phyloP scores from a whole-genome alignment of 2,888 invertebrate genomes.

The Epiperipatus broadwayi region DNA sequence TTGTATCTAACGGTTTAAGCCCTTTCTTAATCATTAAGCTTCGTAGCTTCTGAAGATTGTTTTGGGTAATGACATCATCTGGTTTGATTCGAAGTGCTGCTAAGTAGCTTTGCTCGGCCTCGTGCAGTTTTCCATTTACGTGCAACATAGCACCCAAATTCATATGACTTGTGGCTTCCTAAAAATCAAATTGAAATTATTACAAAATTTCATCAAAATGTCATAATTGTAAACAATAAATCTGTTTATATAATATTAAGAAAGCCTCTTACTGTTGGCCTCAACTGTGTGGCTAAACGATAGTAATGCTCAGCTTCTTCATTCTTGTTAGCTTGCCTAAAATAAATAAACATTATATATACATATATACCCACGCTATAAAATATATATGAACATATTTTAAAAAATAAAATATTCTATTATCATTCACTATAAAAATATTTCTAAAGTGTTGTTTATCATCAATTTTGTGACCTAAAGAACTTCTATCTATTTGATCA shows the following conservation, averaged over 20 bases:
- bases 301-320: constrained; percentile 71
- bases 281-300: constrained; percentile 47
- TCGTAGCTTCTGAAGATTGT: constrained; percentile 58
- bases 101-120: constrained; percentile 68
- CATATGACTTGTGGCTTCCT: constrained; percentile 76
- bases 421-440: too few relatives aligned
- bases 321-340: constrained; percentile 49
- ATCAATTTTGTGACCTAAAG: too few relatives aligned
- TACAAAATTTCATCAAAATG: neutral
- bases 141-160: constrained; percentile 88
- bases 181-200: constrained; percentile 22
- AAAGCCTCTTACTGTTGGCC: constrained; percentile 36
- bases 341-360: constrained; percentile 10
- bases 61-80: constrained; percentile 64
- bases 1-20: too few relatives aligned
- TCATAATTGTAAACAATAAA: neutral
- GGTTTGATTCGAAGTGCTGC: constrained; percentile 68
- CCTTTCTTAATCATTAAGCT: constrained; percentile 28
- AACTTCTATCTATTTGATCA: too few relatives aligned
- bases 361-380: too few relatives aligned
- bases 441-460: too few relatives aligned
- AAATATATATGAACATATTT: too few relatives aligned
- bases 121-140: constrained; percentile 66
- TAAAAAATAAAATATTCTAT: too few relatives aligned
- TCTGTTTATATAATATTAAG: too few relatives aligned